Evolutionary conservation across 2,113 vertebrate genomes (phyloP).

Genomic region (Physeter macrocephalus): DNA sequence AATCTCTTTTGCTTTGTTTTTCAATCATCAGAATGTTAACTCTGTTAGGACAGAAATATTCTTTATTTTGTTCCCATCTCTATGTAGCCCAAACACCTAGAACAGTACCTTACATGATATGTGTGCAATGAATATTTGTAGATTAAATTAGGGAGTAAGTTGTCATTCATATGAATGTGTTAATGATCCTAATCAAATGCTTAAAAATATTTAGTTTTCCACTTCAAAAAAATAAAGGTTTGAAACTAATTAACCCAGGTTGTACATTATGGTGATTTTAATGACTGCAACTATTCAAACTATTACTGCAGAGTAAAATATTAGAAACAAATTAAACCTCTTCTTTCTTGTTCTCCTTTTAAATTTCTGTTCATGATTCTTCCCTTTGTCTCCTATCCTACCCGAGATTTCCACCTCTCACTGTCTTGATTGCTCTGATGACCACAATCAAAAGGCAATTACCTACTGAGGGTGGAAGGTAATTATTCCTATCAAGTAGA

Average conservation of each 20-base stretch:
- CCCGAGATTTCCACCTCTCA: conserved; percentile 83
- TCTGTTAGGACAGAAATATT: not conserved
- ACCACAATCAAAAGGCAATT: conserved; percentile 99
- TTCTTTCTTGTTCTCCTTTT: conserved; percentile 56
- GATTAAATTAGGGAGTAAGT: not conserved
- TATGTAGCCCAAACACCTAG: not conserved
- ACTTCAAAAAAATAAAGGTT: conserved; percentile 16
- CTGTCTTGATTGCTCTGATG: conserved; percentile 93
- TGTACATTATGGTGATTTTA: conserved; percentile 62
- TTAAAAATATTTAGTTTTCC: conserved; percentile 42
- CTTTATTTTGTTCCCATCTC: not conserved
- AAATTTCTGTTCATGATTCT: conserved; percentile 58
- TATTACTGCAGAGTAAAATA: conserved; percentile 39
- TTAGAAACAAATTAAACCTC: conserved; percentile 48
- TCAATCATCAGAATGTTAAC: not conserved
- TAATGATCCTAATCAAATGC: conserved; percentile 31
- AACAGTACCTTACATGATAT: not conserved
- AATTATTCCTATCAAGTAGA: conserved; percentile 90
- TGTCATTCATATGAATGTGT: not conserved
- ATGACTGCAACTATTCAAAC: conserved; percentile 57
- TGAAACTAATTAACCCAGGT: conserved; percentile 39
- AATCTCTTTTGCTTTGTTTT: not conserved
- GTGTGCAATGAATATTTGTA: not conserved
- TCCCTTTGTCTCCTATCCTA: conserved; percentile 72
- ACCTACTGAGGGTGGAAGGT: conserved; percentile 86